These are phyloP conservation scores for Epinephelus fuscoguttatus DNA, from an alignment of 2,113 vertebrate species.

Conservation along the genomic window DNA sequence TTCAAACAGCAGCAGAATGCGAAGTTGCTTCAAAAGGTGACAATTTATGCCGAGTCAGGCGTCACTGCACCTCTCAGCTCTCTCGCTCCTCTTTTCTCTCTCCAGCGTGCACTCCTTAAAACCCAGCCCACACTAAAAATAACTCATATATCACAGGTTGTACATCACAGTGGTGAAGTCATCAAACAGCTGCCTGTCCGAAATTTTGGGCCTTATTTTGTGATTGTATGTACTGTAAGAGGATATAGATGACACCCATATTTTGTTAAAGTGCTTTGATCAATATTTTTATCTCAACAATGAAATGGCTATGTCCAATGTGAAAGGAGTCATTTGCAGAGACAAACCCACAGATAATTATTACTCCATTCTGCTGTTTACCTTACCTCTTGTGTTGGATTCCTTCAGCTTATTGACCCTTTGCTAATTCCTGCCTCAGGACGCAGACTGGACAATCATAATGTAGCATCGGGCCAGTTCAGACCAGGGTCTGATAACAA, in stretches of 20 bases:
- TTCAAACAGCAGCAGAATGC: conserved; percentile 51
- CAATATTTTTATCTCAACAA: background rate
- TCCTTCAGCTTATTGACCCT: background rate
- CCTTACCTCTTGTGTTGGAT: background rate
- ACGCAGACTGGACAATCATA: too few species aligned
- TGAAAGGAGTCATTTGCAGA: background rate
- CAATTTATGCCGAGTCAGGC: conserved; percentile 64
- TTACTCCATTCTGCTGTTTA: background rate
- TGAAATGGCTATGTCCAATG: background rate
- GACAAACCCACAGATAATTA: background rate
- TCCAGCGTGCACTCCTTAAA: conserved; percentile 12
- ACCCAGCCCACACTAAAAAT: background rate
- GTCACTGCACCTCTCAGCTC: conserved; percentile 28
- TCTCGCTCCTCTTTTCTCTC: conserved; percentile 21
- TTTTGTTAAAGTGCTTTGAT: background rate
- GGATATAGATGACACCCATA: too few species aligned
- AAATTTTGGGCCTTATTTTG: background rate
- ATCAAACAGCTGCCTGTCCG: background rate
- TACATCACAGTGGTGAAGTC: conserved; percentile 8
- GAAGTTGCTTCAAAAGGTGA: conserved; percentile 48
- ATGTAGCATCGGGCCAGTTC: too few species aligned
- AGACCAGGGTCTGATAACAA: too few species aligned
- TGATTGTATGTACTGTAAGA: background rate
- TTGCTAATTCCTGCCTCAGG: too few species aligned
- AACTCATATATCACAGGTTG: conserved; percentile 1